Conservation (phyloP, 1,140 invertebrate genomes). For the Pseudomyrmex sp. region DNA sequence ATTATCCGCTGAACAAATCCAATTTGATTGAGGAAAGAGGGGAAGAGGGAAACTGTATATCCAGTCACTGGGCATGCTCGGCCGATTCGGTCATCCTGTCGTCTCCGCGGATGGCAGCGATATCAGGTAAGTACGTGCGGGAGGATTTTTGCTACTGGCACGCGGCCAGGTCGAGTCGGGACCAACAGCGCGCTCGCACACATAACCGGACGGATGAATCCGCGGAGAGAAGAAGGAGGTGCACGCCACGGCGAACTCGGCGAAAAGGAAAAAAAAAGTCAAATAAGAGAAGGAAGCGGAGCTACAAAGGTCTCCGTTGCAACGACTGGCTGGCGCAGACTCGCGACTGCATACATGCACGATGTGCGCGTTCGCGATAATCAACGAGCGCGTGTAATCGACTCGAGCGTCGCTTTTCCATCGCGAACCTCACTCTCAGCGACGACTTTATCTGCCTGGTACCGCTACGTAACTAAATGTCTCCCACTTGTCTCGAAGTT, state of each 20-base stretch:
- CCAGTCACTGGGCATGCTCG: conserved; percentile 42
- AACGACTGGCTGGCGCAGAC: conserved; percentile 4
- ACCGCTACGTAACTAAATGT: conserved; percentile 8
- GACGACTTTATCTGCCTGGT: conserved; percentile 9
- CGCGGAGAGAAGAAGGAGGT: neutral
- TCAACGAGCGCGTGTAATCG: conserved; percentile 50
- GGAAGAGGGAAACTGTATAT: conserved; percentile 12
- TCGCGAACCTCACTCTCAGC: conserved; percentile 9
- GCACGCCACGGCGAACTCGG: conserved; percentile 17
- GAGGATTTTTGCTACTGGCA: conserved; percentile 55
- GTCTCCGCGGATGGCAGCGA: conserved; percentile 33
- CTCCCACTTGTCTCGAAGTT: neutral
- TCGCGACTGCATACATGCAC: conserved; percentile 12
- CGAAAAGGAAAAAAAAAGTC: neutral
- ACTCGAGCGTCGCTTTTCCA: conserved; percentile 21
- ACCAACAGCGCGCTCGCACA: neutral
- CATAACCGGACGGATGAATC: conserved; percentile 37
- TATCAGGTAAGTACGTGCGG: conserved; percentile 59
- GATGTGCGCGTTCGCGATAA: conserved; percentile 45
- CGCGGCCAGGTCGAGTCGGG: conserved; percentile 22
- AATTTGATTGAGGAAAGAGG: conserved; percentile 28
- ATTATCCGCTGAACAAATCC: conserved; percentile 56
- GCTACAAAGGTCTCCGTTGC: conserved; percentile 2
- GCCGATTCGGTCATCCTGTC: conserved; percentile 41
- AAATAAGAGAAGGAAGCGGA: neutral